Base-by-base conservation (phyloP, 2,113 vertebrate genomes). In the Hydrochoerus hydrochaeris region DNA sequence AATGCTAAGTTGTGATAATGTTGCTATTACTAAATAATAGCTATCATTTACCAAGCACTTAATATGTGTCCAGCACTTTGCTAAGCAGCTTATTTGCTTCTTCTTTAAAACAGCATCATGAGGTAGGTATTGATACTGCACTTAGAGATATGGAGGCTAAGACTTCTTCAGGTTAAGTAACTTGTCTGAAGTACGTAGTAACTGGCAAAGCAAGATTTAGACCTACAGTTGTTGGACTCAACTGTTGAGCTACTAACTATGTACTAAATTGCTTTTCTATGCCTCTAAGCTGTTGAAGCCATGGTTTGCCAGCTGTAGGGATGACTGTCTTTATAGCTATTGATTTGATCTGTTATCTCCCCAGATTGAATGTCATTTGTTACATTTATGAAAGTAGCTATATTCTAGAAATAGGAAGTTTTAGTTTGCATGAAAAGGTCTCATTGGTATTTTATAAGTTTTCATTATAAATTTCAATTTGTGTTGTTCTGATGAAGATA, bases 401-500 rank as follows among this genome's bases (percentile, higher is more conserved):
- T 77, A 49, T 60, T 90, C 54, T 96, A 88, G 77, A 96, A 96
- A 69, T 73, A 75, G 9, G 38, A 82, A 49, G 7, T 95, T 83
- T 95, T 90, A 65, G 44, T 83, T 94, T 84, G 85, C 16, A 52
- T 85, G 67, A 67, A 54, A 90, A 88, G 54, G 17, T 91, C 62
- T 90, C n/a, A 52, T 28, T 86, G 28, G 2, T 94, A 30, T 60
- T 49, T 95, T 32, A 44, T 26, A 69, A 85, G 60, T 92, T 95
- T 73, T 91, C 46, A 82, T 75, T 96, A 32, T 91, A 97, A 96
- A 94, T 88, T 69, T 88, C 57, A 52, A 26, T 80, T 75, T 91
- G 20, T 85, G 28, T 65, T 91, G 13, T 87, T 94, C 46, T 80
- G 67, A 80, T 88, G 94, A 92, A 94, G 54, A 80, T 83, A 93